Percentiles rank a stretch among this genome's conserved stretches.
Evolutionary conservation across 2,888 invertebrate genomes (phyloP).

Genomic region (Plusia festucae): DNA sequence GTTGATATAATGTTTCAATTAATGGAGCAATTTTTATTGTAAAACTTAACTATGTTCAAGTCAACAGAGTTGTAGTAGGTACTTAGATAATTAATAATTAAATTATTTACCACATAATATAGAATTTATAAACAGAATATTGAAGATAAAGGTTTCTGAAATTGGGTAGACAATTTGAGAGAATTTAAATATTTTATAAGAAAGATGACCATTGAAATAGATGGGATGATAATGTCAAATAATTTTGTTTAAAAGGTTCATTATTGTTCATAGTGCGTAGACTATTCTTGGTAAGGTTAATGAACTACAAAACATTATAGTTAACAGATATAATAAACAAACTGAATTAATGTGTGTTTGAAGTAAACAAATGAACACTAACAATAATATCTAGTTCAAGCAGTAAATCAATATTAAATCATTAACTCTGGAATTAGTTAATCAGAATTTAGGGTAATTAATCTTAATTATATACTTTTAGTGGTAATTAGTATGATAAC

Average conservation of each 20-base stretch:
- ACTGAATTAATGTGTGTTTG: background rate
- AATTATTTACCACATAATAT: background rate
- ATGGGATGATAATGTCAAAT: too few species aligned
- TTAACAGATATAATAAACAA: background rate
- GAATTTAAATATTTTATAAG: too few species aligned
- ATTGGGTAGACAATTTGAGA: too few species aligned
- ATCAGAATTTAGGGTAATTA: constrained; percentile 19
- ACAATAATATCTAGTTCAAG: background rate
- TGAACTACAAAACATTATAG: background rate
- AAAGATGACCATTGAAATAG: too few species aligned
- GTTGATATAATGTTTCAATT: too few species aligned
- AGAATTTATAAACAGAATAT: background rate
- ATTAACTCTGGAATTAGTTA: constrained; percentile 1
- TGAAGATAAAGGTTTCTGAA: background rate
- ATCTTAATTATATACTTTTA: constrained; percentile 10
- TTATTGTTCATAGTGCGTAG: background rate
- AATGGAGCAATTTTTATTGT: background rate
- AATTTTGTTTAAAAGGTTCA: too few species aligned
- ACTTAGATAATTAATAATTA: background rate
- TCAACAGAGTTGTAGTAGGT: background rate
- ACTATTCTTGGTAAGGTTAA: background rate
- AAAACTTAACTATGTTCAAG: too few species aligned
- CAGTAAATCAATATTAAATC: background rate
- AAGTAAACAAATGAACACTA: background rate
- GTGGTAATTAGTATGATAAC: constrained; percentile 20